Base-by-base conservation (phyloP, 2,113 vertebrate genomes). In the Lontra canadensis region DNA sequence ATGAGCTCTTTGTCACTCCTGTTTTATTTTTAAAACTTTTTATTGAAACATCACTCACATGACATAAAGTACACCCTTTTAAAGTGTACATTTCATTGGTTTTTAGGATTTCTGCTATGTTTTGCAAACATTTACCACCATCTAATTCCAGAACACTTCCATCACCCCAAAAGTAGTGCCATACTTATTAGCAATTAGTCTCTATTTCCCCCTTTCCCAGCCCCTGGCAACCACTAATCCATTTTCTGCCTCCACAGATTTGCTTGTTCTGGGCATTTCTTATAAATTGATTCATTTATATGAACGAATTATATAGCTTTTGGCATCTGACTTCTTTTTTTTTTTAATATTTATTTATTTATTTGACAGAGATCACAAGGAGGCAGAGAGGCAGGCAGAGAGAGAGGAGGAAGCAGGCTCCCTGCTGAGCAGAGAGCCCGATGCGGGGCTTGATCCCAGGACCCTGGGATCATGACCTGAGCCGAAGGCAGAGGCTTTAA, bases 1-100 rank as follows among this genome's bases (percentile, higher is more conserved):
- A 74, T 20, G 59, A 36, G 44, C 31, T 87, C 55, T 84, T 76
- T 52, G 23, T 14, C 14, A 88, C n/a, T 69, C 67, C 25, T 26
- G 4, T 31, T 69, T 92, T 61, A 59, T 86, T 93, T 84, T 83
- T 81, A 7, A 25, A 74, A 49, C 9, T 90, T 95, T 97, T 82
- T 59, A 78, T 73, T 69, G 87, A 82, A 76, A 57, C 44, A 13
- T 81, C 57, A 61, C 61, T 86, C 55, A 86, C 18, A 8, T 55
- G 36, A 65, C 12, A 10, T 52, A 63, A 80, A 61, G 63, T 39
- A 61, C n/a, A 80, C 18, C 18, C 21, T 34, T 63, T 63, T 23
- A 21, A 57, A 73, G n/a, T 74, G 20, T 71, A 61, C 10, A n/a
- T 79, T 69, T 71, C 26, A 31, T 63, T 44, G 18, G 61, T 34